A percentile compares a stretch with the other conserved stretches of the same genome.
Evolutionary conservation across 2,797 vertebrate species (phyloP).

Genomic region (Darevskia mixta): DNA sequence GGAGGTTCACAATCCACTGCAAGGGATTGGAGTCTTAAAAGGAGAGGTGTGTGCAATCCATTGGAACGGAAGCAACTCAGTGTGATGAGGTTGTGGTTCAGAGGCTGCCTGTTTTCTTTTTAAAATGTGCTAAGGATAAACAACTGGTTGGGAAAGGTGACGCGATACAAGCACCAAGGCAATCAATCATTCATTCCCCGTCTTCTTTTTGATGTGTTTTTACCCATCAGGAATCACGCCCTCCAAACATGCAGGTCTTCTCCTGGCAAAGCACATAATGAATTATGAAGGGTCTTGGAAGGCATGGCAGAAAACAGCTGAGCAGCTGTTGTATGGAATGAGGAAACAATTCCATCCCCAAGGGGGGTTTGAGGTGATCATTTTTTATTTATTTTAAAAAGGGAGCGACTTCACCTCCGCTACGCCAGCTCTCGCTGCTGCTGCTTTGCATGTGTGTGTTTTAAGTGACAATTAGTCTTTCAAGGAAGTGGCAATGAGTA

Average conservation of each 20-base stretch:
- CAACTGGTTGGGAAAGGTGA: neutral
- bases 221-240: neutral
- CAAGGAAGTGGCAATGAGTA: constrained; percentile 56
- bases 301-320: constrained; percentile 2
- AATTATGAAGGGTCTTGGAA: constrained; percentile 42
- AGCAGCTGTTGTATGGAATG: constrained; percentile 55
- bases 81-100: neutral
- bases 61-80: neutral
- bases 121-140: neutral
- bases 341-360: constrained; percentile 49
- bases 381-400: neutral
- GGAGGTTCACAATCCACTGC: too few relatives aligned
- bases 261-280: neutral
- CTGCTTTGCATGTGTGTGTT: neutral
- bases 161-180: neutral
- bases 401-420: neutral
- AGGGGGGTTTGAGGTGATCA: neutral
- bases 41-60: too few relatives aligned
- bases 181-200: neutral
- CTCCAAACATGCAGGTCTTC: constrained; percentile 12
- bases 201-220: neutral
- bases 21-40: too few relatives aligned
- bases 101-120: neutral
- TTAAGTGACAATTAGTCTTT: constrained; percentile 66
- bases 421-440: constrained; percentile 18